Evolutionary conservation across 2,888 invertebrate species (phyloP).

Genomic region (Chirona hameri): DNA sequence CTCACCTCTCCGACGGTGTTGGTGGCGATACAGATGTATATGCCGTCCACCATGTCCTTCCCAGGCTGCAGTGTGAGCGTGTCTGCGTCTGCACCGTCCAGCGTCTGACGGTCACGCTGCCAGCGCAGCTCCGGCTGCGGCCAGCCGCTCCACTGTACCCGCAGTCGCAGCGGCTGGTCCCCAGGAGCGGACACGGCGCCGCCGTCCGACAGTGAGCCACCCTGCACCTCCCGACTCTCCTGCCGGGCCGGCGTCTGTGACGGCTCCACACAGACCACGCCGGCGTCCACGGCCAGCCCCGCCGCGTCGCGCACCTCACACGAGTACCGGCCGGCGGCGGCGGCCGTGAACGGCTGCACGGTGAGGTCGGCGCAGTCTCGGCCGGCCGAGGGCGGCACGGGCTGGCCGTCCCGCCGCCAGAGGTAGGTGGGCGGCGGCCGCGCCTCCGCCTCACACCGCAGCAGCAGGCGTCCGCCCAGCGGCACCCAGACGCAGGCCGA

Average conservation of each 20-base stretch:
- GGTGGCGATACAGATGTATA: not conserved
- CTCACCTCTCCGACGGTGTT: slow-evolving; percentile 9
- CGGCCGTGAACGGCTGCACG: not conserved
- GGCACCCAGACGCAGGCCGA: slow-evolving; percentile 6
- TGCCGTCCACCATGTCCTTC: not conserved
- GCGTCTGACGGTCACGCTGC: not conserved
- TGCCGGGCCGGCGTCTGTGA: not conserved
- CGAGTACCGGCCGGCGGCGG: not conserved
- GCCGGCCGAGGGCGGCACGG: not conserved
- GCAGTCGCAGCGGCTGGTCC: not conserved
- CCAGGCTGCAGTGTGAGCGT: not conserved
- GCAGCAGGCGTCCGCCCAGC: slow-evolving; percentile 1
- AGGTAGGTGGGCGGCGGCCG: not conserved
- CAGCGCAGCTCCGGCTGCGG: not conserved
- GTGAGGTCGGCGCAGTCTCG: not conserved
- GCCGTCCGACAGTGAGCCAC: not conserved
- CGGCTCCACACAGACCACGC: not conserved
- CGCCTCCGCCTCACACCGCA: not conserved
- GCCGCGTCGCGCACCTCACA: not conserved
- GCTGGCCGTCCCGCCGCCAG: not conserved
- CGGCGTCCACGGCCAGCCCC: not conserved
- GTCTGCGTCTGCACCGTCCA: not conserved
- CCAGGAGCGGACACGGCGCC: not conserved
- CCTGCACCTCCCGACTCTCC: not conserved
- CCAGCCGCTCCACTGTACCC: not conserved